Conservation (phyloP, 2,113 vertebrate species). For the Xerus inauris region DNA sequence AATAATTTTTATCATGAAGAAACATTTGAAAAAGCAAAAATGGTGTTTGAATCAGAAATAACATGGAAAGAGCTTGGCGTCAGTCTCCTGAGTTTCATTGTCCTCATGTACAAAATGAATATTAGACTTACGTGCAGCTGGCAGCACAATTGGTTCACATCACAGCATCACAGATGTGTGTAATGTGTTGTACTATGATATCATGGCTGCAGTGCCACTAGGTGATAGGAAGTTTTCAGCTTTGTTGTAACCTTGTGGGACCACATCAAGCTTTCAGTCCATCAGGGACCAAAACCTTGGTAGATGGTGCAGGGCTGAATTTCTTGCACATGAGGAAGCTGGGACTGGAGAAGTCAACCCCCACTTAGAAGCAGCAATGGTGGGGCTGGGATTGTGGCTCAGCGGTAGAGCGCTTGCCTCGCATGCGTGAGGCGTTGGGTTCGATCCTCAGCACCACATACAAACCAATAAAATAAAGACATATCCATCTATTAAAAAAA, state of each 20-base stretch:
- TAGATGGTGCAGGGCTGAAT: not conserved
- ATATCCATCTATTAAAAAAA: too few species aligned
- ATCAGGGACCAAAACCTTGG: not conserved
- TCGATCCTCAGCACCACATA: too few species aligned
- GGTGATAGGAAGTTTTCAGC: not conserved
- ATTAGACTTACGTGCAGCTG: not conserved
- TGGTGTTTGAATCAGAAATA: too few species aligned
- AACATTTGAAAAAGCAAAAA: too few species aligned
- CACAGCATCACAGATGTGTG: not conserved
- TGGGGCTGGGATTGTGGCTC: too few species aligned
- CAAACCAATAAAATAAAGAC: too few species aligned
- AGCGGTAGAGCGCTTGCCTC: too few species aligned
- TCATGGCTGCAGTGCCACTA: not conserved
- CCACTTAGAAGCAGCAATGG: not conserved
- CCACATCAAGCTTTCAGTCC: not conserved
- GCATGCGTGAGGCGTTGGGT: too few species aligned
- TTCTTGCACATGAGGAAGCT: slow-evolving; percentile 30
- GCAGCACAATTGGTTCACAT: not conserved
- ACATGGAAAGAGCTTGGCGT: too few species aligned
- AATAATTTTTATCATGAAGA: too few species aligned
- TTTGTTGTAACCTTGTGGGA: not conserved
- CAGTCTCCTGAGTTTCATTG: too few species aligned
- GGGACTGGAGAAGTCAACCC: not conserved
- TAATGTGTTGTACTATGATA: not conserved
- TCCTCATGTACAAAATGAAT: too few species aligned